Conservation (phyloP, 2,888 invertebrate genomes). For the Siphlonurus alternatus region DNA sequence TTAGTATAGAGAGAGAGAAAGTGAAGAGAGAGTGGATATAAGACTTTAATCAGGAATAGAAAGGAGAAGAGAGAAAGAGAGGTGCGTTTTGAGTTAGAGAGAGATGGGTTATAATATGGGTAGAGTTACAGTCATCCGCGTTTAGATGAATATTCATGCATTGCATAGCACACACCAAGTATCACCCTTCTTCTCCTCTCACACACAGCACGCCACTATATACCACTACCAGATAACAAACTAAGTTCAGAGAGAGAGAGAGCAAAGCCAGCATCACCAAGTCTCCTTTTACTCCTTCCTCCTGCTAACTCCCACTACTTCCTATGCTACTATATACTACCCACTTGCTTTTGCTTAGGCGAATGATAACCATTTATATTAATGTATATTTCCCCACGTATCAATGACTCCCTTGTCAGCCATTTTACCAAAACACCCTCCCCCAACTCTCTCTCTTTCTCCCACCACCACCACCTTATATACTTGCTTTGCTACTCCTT, state of each 20-base stretch:
- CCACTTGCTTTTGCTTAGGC: not conserved
- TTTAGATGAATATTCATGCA: not conserved
- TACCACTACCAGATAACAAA: not conserved
- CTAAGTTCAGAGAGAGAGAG: not conserved
- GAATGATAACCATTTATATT: slow-evolving; percentile 17
- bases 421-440: slow-evolving; percentile 11
- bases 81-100: not conserved
- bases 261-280: not conserved
- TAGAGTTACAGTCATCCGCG: not conserved
- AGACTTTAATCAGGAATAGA: slow-evolving; percentile 3
- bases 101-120: not conserved
- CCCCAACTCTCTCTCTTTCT: slow-evolving; percentile 1
- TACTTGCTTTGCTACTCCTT: not conserved
- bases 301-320: no score
- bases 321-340: no score
- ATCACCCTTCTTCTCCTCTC: no score
- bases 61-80: not conserved
- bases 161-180: no score
- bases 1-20: not conserved
- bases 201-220: no score
- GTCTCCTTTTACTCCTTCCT: no score
- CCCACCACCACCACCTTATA: slow-evolving; percentile 6
- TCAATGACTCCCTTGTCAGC: slow-evolving; percentile 16
- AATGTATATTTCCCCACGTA: slow-evolving; percentile 17
- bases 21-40: not conserved